Evolutionary conservation across 2,113 vertebrate genomes (phyloP).

Genomic region (Alaudala cheleensis): DNA sequence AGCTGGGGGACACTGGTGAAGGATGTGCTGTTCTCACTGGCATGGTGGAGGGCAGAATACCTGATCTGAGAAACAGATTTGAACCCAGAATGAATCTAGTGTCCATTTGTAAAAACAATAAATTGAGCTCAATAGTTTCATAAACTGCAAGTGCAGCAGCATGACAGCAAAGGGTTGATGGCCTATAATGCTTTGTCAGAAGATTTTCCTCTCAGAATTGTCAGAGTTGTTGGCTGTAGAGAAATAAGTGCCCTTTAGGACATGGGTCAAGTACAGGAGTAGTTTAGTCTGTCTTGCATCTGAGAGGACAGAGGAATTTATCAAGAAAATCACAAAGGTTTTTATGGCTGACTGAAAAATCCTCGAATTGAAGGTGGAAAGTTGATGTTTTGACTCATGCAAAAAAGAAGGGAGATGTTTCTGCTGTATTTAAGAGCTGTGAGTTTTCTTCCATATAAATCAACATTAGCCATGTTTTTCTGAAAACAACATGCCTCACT

Average conservation of each 20-base stretch:
- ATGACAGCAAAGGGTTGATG: conserved; percentile 31
- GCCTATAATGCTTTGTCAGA: conserved; percentile 43
- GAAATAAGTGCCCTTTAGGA: conserved; percentile 37
- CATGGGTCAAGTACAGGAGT: conserved; percentile 38
- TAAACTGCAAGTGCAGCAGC: conserved; percentile 11
- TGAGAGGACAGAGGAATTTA: conserved; percentile 29
- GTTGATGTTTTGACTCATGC: conserved; percentile 42
- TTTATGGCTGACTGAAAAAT: conserved; percentile 29
- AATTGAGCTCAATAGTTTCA: conserved; percentile 10
- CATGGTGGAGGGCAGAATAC: background rate
- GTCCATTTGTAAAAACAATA: conserved; percentile 19
- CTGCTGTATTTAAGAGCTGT: conserved; percentile 1
- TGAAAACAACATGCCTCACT: conserved; percentile 54
- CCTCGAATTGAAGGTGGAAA: background rate
- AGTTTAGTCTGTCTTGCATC: conserved; percentile 46
- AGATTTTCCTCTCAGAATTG: conserved; percentile 45
- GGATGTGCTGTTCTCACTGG: background rate
- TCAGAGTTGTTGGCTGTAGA: background rate
- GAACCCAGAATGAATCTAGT: background rate
- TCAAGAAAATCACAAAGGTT: background rate
- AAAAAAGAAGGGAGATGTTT: conserved; percentile 36
- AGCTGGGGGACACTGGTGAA: background rate
- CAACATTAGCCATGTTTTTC: conserved; percentile 57
- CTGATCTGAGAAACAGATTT: background rate
- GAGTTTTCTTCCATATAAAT: conserved; percentile 3